Evolutionary conservation across 64 coral and sea anemone species (phyloP).

Genomic region (Stichodactyla helianthus): DNA sequence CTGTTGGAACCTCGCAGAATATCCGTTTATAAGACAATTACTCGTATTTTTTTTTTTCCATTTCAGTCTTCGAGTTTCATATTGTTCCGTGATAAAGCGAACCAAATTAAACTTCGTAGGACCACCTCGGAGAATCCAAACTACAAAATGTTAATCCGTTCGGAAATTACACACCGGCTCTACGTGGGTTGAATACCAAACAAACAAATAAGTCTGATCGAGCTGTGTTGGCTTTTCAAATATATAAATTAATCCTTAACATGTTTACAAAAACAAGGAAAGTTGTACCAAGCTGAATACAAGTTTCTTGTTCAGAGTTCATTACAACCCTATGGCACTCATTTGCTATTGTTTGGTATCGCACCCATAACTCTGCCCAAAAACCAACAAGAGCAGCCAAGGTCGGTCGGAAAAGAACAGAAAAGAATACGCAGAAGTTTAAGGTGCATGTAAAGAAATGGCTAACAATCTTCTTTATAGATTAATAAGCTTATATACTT

Average conservation of each 20-base stretch:
- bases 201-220: background rate
- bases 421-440: background rate
- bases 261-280: conserved; percentile 1
- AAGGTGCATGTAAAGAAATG: no score
- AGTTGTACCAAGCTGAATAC: background rate
- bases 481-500: no score
- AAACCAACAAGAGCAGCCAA: no score
- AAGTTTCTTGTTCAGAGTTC: background rate
- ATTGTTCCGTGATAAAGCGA: background rate
- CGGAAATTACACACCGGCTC: background rate
- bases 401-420: background rate
- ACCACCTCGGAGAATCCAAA: background rate
- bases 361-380: background rate
- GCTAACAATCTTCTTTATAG: no score
- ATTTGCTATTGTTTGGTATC: background rate
- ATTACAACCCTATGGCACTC: background rate
- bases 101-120: background rate
- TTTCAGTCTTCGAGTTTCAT: no score
- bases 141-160: background rate
- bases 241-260: background rate
- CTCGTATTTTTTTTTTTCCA: no score
- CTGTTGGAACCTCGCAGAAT: no score
- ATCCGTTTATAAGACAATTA: no score
- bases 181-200: background rate
- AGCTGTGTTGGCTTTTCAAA: background rate